Evolutionary conservation across 1,140 invertebrate genomes (phyloP), one percentile per base, ranked within the genome.

Genomic region (Laupala kohalensis): DNA sequence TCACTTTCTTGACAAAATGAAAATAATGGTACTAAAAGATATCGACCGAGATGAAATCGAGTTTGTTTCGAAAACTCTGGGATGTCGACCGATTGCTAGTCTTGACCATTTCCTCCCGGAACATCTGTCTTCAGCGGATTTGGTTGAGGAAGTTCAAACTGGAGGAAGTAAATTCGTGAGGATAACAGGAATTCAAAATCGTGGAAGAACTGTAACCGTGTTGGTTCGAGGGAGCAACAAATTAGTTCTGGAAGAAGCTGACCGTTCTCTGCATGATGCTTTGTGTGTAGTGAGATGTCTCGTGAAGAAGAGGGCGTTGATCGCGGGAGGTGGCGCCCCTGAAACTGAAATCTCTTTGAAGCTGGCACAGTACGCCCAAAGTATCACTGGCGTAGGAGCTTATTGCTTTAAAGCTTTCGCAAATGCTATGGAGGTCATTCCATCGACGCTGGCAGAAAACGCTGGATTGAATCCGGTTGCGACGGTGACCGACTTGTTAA

Each of bases 1-100:
- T 75, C 98, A 99, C 80, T 99, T 99, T 82, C 84, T 99, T 74
- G 96, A 97, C 77, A 99, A 99, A 86, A 95, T 99, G 80, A 99
- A 99, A 80, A 97, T 98, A 64, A 93, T 99, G 92, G 96, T 99
- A 9, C 88, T 99, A 25, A 98, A 97, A 81, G 96, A 99, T 81
- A 89, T 99, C 75, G 97, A 99, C 83, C 87, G 97, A 67, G 96
- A 99, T 80, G 97, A 99, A 76, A 94, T 99, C 78, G 93, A 98
- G 77, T 99, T 97, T 82, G 88, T 99, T 66, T 97, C 95, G 9
- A 76, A 86, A 85, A 95, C 94, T 68, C 82, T 99, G 13, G 90
- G 91, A 25, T 99, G 97, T 80, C 85, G 94, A 71, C 98, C 98
- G 4, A 96, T 99, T 78, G 98, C 97, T n/a, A 97, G 94, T 37